These are phyloP conservation scores for Folsomia candida DNA, from an alignment of 2,888 invertebrate species.

Conservation along the genomic window DNA sequence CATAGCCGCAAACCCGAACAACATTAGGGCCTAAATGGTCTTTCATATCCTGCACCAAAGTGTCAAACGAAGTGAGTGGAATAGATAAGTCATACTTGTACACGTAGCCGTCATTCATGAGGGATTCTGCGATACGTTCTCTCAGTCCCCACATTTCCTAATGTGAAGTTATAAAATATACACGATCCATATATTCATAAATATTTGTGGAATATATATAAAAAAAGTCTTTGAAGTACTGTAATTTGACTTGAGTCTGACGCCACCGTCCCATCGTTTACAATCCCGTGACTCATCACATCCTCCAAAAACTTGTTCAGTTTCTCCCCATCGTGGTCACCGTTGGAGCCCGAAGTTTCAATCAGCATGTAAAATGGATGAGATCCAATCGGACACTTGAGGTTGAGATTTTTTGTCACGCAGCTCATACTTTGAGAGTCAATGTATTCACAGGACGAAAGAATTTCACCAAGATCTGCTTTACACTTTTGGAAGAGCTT, in stretches of 20 bases:
- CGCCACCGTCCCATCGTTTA: slow-evolving; percentile 79
- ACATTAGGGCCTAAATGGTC: slow-evolving; percentile 63
- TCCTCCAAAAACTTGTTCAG: slow-evolving; percentile 72
- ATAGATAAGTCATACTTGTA: slow-evolving; percentile 95
- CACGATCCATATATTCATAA: background rate
- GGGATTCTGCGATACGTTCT: slow-evolving; percentile 77
- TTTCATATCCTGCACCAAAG: slow-evolving; percentile 70
- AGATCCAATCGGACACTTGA: slow-evolving; percentile 58
- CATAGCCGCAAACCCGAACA: slow-evolving; percentile 76
- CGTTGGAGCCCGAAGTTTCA: slow-evolving; percentile 84
- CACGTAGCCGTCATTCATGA: slow-evolving; percentile 77
- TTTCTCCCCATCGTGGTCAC: slow-evolving; percentile 82
- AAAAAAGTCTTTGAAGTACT: slow-evolving; percentile 56
- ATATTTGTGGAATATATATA: background rate
- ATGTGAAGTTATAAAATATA: too few relatives aligned
- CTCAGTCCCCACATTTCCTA: slow-evolving; percentile 80
- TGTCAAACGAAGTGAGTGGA: slow-evolving; percentile 79
- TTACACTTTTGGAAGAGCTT: slow-evolving; percentile 72
- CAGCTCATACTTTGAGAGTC: slow-evolving; percentile 72
- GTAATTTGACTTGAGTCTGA: slow-evolving; percentile 64
- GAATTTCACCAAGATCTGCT: slow-evolving; percentile 75
- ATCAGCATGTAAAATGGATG: slow-evolving; percentile 79
- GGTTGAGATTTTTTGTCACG: slow-evolving; percentile 63
- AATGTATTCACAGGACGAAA: slow-evolving; percentile 95
- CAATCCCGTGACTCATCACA: slow-evolving; percentile 68